phyloP scores from a whole-genome alignment of 2,113 vertebrate species.

The Ramphastos sulfuratus region DNA sequence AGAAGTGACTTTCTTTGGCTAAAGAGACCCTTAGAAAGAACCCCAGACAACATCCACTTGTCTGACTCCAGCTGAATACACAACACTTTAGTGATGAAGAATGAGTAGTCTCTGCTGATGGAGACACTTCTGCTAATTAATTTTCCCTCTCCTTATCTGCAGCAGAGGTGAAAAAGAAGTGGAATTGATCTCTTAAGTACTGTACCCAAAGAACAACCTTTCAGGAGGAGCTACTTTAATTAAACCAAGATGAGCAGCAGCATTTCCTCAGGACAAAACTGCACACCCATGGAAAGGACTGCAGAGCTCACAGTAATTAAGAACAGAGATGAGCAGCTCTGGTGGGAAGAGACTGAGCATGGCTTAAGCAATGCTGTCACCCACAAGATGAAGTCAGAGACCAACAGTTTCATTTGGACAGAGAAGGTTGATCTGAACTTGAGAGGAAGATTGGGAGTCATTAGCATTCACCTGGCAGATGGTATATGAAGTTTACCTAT shows the following conservation, averaged over 20 bases:
- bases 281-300: not conserved
- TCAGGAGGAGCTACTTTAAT: slow-evolving; percentile 28
- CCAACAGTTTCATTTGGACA: not conserved
- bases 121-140: not conserved
- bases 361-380: not conserved
- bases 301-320: slow-evolving; percentile 1
- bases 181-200: slow-evolving; percentile 27
- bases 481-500: not conserved
- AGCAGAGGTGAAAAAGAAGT: not conserved
- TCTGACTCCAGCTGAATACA: not conserved
- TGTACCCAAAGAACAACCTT: not conserved
- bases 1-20: not conserved
- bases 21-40: not conserved
- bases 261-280: slow-evolving; percentile 23
- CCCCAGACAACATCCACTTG: not conserved
- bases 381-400: not conserved
- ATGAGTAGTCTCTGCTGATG: not conserved
- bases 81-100: not conserved
- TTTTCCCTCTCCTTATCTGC: not conserved
- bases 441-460: not conserved
- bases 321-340: not conserved
- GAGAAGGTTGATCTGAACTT: not conserved
- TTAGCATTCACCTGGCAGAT: not conserved
- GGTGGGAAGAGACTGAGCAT: not conserved
- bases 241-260: slow-evolving; percentile 12